Base-by-base conservation (phyloP, 53 echinoderm and acorn worm species). In the Stichopus horrens region DNA sequence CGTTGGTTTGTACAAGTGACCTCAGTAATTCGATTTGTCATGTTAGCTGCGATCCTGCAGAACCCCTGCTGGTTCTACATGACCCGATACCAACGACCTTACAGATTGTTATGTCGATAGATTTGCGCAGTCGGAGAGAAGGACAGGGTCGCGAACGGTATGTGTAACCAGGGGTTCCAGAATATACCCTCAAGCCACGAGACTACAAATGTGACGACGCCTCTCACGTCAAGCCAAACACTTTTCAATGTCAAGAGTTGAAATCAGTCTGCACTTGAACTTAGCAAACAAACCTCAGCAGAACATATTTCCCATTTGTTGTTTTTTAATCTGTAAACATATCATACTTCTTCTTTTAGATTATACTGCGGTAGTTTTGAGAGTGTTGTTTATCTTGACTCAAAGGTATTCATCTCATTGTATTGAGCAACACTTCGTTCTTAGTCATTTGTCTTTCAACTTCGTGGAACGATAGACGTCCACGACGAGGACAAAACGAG, bases 1-100 rank as follows among this genome's bases (percentile, higher is more conserved):
- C 37, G 37, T 37, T 37, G 37, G 37, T 37, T 74, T 54, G 54
- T 79, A 20, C 5, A 53, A 51, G 79, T 79, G 79, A 79, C 79
- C 79, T 79, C 54, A 19, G 51, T 79, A 79, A 79, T 79, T 54
- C 79, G 79, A 79, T 79, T 79, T 79, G 79, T 79, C 79, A 16
- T 23, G 54, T 16, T 79, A n/a, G 79, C 79, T 79, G 79, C 7
- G 55, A 79, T 54, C 55, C 56, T n/a, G 79, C 18, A 14, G 79
- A 54, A 79, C 79, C 79, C 79, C 79, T 54, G 54, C 79, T 79
- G 79, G 16, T 23, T 79, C 79, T 18, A 79, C 55, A 8, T 79
- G 54, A 79, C 79, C 79, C 18, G 54, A 54, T 54, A 55, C 16
- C 20, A 16, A 16, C n/a, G 16, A 79, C 13, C 55, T 54, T 55